Base-by-base conservation (phyloP, 2,888 invertebrate genomes). In the Alloplasta piceator region DNA sequence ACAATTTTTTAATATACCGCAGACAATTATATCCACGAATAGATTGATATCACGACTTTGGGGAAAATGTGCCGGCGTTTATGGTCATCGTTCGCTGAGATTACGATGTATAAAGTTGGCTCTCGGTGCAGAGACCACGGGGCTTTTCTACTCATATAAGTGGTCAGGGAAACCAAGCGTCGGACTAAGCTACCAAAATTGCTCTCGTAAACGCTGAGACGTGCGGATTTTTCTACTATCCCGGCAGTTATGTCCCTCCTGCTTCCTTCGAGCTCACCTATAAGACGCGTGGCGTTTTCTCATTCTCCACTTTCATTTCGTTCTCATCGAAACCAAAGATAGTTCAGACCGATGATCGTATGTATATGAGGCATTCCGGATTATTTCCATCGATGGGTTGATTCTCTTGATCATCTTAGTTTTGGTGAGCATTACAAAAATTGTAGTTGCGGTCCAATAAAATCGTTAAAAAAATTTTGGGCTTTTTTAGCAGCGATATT, bases 131-230 rank as follows among this genome's bases (percentile, higher is more conserved):
- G 26, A 64, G 55, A 36, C 52, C 16, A 14, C 1, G 14, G 12
- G 38, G 43, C 39, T 52, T 52, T 66, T 10, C 46, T 6, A 38
- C 39, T 7, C 50, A 26, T 50, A 56, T 52, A 71, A 81, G 81
- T 78, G 73, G 77, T 78, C 60, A 52, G 50, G 81, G 73, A 60
- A 81, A 66, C 63, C 56, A 16, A 66, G 36, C 68, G 55, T 64
- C 70, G 14, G 81, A 70, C 77, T 66, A 74, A 81, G 77, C 81
- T 66, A 81, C 81, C 70, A 70, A 81, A 81, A 81, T 81, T 81
- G 81, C 77, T 74, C 77, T 66, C 73, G 77, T 74, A 81, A 81
- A 81, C 74, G 81, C 81, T 81, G 81, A 81, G 77, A 81, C 81
- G 81, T 81, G 81, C 81, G 70, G 73, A 78, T 78, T 81, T 81